Conservation (phyloP, 2,113 vertebrate species). For the Pseudorectes ferrugineus region DNA sequence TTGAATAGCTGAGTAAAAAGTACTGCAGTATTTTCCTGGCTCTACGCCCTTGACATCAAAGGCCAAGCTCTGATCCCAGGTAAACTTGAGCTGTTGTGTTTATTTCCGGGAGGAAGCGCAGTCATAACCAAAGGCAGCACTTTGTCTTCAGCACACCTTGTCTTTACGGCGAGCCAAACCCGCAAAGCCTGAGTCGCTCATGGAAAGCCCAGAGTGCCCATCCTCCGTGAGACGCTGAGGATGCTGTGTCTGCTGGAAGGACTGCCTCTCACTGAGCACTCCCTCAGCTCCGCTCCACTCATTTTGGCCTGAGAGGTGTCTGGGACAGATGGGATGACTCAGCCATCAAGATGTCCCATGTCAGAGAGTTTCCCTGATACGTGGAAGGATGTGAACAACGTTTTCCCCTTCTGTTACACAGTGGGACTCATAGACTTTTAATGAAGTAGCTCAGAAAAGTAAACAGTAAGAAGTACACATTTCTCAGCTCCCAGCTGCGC, state of each 20-base stretch:
- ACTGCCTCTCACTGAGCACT: not conserved
- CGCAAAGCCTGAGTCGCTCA: not conserved
- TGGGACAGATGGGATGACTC: slow-evolving; percentile 59
- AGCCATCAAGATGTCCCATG: slow-evolving; percentile 27
- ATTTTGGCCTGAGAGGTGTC: not conserved
- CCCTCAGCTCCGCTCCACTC: not conserved
- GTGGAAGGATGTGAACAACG: slow-evolving; percentile 31
- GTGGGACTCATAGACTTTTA: slow-evolving; percentile 17
- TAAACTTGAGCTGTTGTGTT: slow-evolving; percentile 9
- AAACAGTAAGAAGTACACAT: slow-evolving; percentile 16
- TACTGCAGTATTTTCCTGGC: slow-evolving; percentile 36
- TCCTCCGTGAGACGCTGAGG: not conserved
- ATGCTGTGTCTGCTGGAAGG: not conserved
- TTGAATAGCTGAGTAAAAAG: not conserved
- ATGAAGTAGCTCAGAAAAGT: slow-evolving; percentile 25
- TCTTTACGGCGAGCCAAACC: not conserved
- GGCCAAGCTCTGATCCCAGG: slow-evolving; percentile 1
- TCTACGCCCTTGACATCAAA: not conserved
- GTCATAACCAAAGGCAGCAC: slow-evolving; percentile 18
- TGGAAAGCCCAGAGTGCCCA: not conserved
- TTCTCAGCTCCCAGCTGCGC: slow-evolving; percentile 33
- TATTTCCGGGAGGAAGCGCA: slow-evolving; percentile 34
- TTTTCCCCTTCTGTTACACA: slow-evolving; percentile 41
- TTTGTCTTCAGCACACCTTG: slow-evolving; percentile 29
- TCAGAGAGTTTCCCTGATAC: slow-evolving; percentile 2